These are phyloP conservation scores for Caretta caretta DNA, from an alignment of 2,113 vertebrate species.

Conservation along the genomic window DNA sequence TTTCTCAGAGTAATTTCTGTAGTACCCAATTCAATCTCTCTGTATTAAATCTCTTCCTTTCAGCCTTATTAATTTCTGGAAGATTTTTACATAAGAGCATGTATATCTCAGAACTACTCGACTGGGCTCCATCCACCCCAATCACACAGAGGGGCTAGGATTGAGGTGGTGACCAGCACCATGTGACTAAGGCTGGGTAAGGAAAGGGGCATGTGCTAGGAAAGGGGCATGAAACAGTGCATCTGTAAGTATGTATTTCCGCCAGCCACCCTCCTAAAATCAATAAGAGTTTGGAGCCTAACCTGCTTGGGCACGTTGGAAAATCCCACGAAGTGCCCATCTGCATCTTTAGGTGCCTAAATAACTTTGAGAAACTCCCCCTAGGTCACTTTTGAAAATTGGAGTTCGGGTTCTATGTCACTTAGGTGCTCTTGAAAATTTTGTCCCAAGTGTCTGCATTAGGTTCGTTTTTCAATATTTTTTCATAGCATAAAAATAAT, in stretches of 20 bases:
- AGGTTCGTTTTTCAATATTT: not conserved
- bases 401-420: not conserved
- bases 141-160: not conserved
- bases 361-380: not conserved
- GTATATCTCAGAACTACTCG: not conserved
- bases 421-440: not conserved
- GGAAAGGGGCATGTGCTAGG: not conserved
- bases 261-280: not conserved
- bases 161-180: not conserved
- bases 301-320: not conserved
- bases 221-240: not conserved
- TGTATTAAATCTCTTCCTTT: not conserved
- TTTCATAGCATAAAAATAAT: not conserved
- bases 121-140: not conserved
- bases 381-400: not conserved
- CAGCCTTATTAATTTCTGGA: not conserved
- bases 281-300: not conserved
- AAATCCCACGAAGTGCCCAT: not conserved
- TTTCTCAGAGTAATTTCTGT: not conserved
- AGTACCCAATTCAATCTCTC: not conserved
- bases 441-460: rapidly evolving
- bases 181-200: not conserved
- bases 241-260: not conserved
- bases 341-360: rapidly evolving
- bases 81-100: not conserved